Percentiles rank a stretch among this genome's conserved stretches.
phyloP scores from a whole-genome alignment of 2,888 invertebrate genomes.

The Lasioglossum villosulum region DNA sequence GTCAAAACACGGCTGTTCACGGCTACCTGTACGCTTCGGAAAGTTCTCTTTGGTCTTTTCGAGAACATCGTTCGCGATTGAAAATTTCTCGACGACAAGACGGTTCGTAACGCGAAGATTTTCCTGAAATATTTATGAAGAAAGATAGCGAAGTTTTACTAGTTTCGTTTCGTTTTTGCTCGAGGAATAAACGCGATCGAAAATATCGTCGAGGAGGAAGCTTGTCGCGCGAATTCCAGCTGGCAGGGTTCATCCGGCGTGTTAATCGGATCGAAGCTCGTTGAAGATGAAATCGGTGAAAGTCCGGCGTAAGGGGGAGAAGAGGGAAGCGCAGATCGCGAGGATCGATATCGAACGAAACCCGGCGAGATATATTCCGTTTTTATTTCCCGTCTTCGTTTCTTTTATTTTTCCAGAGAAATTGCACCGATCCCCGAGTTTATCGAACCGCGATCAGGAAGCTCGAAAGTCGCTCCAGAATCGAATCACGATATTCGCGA shows the following conservation, averaged over 20 bases:
- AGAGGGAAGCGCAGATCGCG: slow-evolving; percentile 45
- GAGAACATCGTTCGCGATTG: background rate
- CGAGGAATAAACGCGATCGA: background rate
- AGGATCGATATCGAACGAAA: slow-evolving; percentile 26
- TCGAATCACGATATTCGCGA: background rate
- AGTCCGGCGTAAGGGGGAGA: slow-evolving; percentile 25
- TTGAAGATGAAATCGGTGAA: slow-evolving; percentile 48
- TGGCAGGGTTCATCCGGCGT: background rate
- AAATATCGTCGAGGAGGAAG: background rate
- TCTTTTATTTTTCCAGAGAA: slow-evolving; percentile 2
- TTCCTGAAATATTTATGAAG: no score
- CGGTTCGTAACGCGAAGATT: no score
- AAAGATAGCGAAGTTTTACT: no score
- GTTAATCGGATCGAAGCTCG: slow-evolving; percentile 25
- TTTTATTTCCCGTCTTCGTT: background rate
- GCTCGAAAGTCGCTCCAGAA: background rate
- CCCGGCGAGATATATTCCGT: background rate
- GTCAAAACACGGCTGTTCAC: background rate
- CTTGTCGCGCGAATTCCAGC: background rate
- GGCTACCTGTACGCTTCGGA: no score
- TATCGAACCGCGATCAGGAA: slow-evolving; percentile 1
- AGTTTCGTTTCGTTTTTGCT: no score
- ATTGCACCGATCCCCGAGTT: background rate
- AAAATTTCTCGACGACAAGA: no score
- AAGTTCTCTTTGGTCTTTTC: background rate